Percentiles rank a stretch among this genome's conserved stretches.
These are phyloP conservation scores for Myotis findleyi DNA, from an alignment of 2,797 vertebrate genomes.

Conservation along the genomic window DNA sequence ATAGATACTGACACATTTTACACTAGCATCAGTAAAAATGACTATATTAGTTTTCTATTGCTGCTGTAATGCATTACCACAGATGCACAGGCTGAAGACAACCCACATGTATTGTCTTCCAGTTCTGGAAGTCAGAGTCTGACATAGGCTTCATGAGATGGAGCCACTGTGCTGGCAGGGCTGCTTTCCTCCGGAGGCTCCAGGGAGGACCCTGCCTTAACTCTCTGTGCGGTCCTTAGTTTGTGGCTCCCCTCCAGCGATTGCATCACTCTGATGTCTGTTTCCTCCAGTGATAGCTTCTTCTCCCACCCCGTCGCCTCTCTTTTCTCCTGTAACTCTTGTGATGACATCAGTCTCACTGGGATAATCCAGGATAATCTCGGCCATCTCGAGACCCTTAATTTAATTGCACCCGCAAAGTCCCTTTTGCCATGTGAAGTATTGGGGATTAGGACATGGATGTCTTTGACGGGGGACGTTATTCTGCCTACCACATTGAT, in stretches of 20 bases:
- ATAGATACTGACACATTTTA: neutral
- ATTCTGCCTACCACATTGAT: neutral
- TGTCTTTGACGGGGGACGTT: neutral
- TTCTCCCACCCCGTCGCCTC: neutral
- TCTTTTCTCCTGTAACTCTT: neutral
- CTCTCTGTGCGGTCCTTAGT: neutral
- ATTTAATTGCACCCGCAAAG: neutral
- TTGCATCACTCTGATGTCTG: constrained; percentile 24
- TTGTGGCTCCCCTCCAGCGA: constrained; percentile 19
- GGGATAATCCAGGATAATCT: neutral
- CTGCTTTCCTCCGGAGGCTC: neutral
- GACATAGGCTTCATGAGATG: neutral
- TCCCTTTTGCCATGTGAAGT: neutral
- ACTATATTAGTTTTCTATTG: neutral
- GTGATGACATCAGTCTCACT: neutral
- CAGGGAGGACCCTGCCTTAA: neutral
- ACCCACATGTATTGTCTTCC: neutral
- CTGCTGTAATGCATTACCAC: neutral
- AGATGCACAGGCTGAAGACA: neutral
- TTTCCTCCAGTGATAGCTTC: neutral
- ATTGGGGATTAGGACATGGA: neutral
- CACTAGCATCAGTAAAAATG: neutral
- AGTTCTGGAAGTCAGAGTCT: neutral
- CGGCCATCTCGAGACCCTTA: neutral
- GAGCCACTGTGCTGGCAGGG: neutral